phyloP scores from a whole-genome alignment of 2,888 invertebrate genomes.

The Timandra comae region DNA sequence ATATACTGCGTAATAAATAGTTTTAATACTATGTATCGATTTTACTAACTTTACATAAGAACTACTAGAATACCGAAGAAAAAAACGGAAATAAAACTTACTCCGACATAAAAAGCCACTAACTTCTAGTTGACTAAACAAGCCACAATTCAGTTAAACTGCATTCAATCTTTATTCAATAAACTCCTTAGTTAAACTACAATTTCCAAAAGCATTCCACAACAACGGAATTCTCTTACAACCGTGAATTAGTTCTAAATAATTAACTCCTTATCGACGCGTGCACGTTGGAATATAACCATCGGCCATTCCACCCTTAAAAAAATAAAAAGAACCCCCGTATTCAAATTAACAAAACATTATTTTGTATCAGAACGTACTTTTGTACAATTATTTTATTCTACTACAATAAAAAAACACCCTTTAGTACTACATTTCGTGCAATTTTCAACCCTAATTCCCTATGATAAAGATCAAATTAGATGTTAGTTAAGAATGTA shows the following conservation, averaged over 20 bases:
- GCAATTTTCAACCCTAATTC: constrained; percentile 12
- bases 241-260: constrained; percentile 71
- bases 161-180: too few species aligned
- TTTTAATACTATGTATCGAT: too few species aligned
- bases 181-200: too few species aligned
- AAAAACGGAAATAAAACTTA: too few species aligned
- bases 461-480: constrained; percentile 12
- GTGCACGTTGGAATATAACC: constrained; percentile 51
- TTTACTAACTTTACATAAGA: too few species aligned
- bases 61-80: too few species aligned
- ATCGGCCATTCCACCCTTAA: constrained; percentile 34
- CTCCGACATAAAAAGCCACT: too few species aligned
- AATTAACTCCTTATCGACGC: constrained; percentile 69
- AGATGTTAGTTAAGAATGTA: constrained; percentile 12
- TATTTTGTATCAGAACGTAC: constrained; percentile 29
- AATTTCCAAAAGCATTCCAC: constrained; percentile 26
- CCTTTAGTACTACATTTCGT: constrained; percentile 18
- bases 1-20: too few species aligned
- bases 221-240: constrained; percentile 53
- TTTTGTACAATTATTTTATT: constrained; percentile 11
- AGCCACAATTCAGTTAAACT: too few species aligned
- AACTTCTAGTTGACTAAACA: too few species aligned
- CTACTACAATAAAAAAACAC: constrained; percentile 17
- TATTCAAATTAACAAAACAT: constrained; percentile 76
- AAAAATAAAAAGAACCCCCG: constrained; percentile 45